A percentile compares a stretch with the other conserved stretches of the same genome.
Conservation (phyloP, 2,797 vertebrate genomes). For the Coilia nasus region DNA sequence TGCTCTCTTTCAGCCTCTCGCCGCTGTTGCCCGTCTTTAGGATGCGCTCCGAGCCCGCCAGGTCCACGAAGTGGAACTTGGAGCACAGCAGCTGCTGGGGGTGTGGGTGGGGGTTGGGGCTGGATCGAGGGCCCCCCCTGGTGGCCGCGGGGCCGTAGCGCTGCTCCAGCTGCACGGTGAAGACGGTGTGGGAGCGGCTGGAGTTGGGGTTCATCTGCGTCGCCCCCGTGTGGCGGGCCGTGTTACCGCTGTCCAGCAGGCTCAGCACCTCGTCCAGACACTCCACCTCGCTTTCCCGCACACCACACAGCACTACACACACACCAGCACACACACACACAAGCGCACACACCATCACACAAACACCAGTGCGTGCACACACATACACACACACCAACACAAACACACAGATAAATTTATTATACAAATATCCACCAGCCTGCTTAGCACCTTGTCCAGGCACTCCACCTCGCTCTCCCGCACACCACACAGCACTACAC, state of each 20-base stretch:
- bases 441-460: constrained; percentile 79
- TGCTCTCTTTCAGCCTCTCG: constrained; percentile 94
- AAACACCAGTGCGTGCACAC: not conserved
- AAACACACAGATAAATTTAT: not conserved
- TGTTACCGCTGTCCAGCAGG: constrained; percentile 93
- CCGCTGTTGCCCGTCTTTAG: constrained; percentile 91
- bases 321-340: constrained; percentile 28
- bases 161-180: constrained; percentile 93
- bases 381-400: not conserved
- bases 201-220: constrained; percentile 93
- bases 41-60: constrained; percentile 94
- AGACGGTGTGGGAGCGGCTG: constrained; percentile 95
- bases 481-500: constrained; percentile 80
- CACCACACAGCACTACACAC: constrained; percentile 86
- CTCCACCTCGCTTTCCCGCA: constrained; percentile 95
- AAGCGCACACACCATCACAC: not conserved
- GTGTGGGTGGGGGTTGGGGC: constrained; percentile 43
- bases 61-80: constrained; percentile 97
- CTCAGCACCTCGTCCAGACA: constrained; percentile 95
- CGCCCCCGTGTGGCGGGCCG: constrained; percentile 90
- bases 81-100: constrained; percentile 83
- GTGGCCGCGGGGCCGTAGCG: constrained; percentile 77
- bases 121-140: constrained; percentile 47
- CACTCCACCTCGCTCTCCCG: too few species aligned
- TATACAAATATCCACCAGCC: too few species aligned